A percentile compares a stretch with the other conserved stretches of the same genome.
Conservation (phyloP, 2,888 invertebrate genomes). For the Leucoma salicis region DNA sequence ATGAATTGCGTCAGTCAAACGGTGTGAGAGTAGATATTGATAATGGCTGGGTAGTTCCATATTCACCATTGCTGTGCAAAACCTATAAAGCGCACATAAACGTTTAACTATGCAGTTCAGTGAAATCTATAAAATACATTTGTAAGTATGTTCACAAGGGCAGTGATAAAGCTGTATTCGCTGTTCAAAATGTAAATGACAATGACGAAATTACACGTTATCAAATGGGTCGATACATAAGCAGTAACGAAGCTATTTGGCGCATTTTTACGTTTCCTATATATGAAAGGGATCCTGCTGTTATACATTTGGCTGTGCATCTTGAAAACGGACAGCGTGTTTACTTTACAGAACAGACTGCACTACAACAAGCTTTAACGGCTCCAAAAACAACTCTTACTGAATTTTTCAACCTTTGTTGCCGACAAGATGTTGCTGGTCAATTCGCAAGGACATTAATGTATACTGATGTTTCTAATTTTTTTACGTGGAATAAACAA, state of each 20-base stretch:
- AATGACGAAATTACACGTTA: conserved; percentile 14
- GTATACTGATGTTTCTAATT: conserved; percentile 14
- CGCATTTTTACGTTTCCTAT: conserved; percentile 18
- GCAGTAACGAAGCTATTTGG: conserved; percentile 17
- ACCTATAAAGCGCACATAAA: conserved; percentile 11
- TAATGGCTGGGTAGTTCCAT: conserved; percentile 14
- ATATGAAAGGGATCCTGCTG: conserved; percentile 22
- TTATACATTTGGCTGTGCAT: conserved; percentile 19
- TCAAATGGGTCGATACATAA: conserved; percentile 15
- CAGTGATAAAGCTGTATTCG: conserved; percentile 13
- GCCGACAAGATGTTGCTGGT: conserved; percentile 13
- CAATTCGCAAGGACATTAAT: conserved; percentile 15
- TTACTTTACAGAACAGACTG: conserved; percentile 6
- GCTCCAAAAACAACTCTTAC: conserved; percentile 16
- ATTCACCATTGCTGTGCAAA: conserved; percentile 4
- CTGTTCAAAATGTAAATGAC: conserved; percentile 1
- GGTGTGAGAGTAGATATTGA: background rate
- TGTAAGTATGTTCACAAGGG: conserved; percentile 26
- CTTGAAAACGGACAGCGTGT: conserved; percentile 19
- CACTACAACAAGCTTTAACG: conserved; percentile 3
- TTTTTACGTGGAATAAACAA: conserved; percentile 12
- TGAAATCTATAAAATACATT: conserved; percentile 4
- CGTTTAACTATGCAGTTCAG: conserved; percentile 6
- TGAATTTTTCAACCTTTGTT: conserved; percentile 16
- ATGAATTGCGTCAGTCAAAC: background rate